A percentile compares a stretch with the other conserved stretches of the same genome.
phyloP scores from a whole-genome alignment of 2,113 vertebrate genomes.

The Pterocles burchelli region DNA sequence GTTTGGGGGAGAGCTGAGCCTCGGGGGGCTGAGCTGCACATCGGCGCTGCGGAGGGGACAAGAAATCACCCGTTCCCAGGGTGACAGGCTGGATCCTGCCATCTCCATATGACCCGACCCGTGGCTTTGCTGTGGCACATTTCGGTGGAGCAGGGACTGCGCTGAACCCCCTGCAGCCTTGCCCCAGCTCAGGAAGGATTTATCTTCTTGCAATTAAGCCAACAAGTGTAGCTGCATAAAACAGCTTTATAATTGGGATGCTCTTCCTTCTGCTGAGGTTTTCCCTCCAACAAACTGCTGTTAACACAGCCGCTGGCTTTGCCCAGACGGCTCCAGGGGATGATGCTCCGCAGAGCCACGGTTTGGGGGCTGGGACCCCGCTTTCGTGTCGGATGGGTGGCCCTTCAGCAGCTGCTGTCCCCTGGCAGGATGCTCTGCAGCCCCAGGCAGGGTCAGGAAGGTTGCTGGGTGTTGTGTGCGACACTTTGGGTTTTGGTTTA shows the following conservation, averaged over 20 bases:
- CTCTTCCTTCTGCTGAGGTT: background rate
- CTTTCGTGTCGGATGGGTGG: too few relatives aligned
- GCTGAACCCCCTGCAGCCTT: background rate
- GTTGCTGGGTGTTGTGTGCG: too few relatives aligned
- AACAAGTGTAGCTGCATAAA: background rate
- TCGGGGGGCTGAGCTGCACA: accelerated
- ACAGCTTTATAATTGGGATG: too few relatives aligned
- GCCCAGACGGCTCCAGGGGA: accelerated
- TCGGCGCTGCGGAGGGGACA: too few relatives aligned
- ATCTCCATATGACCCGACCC: accelerated
- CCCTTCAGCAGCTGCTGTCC: too few relatives aligned
- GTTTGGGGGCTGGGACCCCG: too few relatives aligned
- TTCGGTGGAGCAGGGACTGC: background rate
- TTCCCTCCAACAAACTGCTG: background rate
- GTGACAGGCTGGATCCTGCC: background rate
- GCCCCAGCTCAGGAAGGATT: background rate
- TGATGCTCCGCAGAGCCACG: too few relatives aligned
- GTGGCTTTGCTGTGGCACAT: accelerated
- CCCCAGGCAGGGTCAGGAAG: background rate
- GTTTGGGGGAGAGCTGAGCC: too few relatives aligned
- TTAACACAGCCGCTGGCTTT: background rate
- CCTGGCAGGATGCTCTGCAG: background rate
- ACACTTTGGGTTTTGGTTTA: background rate
- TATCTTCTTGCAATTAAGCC: background rate
- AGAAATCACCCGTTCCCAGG: background rate